These are phyloP conservation scores for Eulemur macaco DNA, from an alignment of 2,113 vertebrate species.

Conservation along the genomic window DNA sequence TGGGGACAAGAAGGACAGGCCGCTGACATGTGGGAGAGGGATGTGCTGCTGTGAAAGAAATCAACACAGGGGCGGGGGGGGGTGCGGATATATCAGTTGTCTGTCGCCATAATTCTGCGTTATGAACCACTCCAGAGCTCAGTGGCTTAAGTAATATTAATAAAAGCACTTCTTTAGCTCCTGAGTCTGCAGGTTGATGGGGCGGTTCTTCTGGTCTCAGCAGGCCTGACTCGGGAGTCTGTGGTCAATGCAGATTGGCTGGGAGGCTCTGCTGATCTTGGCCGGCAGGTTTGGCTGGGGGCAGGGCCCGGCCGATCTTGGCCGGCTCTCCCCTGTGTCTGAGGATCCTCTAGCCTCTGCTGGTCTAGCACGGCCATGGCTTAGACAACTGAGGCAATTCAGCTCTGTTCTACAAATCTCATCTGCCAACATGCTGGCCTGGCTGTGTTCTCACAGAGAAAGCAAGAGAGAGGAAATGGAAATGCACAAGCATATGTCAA, in stretches of 20 bases:
- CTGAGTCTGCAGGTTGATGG: not conserved
- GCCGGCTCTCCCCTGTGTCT: not conserved
- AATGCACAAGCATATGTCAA: rapidly evolving
- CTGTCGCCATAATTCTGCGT: not conserved
- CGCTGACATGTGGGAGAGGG: not conserved
- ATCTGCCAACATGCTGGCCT: not conserved
- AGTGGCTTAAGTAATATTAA: not conserved
- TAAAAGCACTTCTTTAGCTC: not conserved
- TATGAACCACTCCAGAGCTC: not conserved
- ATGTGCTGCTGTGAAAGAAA: not conserved
- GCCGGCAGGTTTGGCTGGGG: not conserved
- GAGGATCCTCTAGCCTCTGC: no score
- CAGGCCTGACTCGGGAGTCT: not conserved
- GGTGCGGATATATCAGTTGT: not conserved
- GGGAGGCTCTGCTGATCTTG: not conserved
- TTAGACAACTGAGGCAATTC: not conserved
- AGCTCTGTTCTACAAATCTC: not conserved
- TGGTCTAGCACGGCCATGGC: not conserved
- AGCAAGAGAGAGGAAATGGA: not conserved
- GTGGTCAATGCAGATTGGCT: not conserved
- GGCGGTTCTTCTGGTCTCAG: not conserved
- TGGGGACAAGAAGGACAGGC: not conserved
- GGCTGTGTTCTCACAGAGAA: not conserved
- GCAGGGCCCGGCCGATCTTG: not conserved
- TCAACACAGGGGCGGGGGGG: no score